Conservation (phyloP, 2,888 invertebrate species). For the Chrysomela aeneicollis region DNA sequence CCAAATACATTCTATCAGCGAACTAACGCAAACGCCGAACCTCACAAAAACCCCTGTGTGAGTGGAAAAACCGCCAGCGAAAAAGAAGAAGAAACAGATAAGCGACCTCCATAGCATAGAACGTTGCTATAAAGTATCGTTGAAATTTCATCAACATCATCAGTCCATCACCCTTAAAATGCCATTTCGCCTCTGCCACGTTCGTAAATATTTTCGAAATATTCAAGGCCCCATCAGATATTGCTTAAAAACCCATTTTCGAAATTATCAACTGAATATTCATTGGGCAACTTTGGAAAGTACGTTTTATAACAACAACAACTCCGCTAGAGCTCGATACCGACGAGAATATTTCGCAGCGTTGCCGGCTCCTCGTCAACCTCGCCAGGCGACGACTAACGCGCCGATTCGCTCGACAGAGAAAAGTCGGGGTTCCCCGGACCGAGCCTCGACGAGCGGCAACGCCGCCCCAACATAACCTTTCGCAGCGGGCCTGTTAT, state of each 20-base stretch:
- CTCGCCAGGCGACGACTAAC: not conserved
- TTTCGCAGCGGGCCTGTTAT: conserved; percentile 60
- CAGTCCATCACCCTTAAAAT: not conserved
- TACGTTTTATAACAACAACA: conserved; percentile 37
- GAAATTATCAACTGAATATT: conserved; percentile 35
- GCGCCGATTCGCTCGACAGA: not conserved
- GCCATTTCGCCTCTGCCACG: not conserved
- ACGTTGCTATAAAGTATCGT: not conserved
- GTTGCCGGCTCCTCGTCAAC: conserved; percentile 18
- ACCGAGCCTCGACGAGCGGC: not conserved
- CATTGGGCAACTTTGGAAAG: conserved; percentile 39
- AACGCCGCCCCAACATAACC: conserved; percentile 53
- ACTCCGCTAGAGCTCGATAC: conserved; percentile 36
- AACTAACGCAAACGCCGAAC: conserved; percentile 4
- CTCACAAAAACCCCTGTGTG: conserved; percentile 29
- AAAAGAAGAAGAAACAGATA: conserved; percentile 19
- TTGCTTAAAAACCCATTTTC: conserved; percentile 31
- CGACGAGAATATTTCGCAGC: conserved; percentile 35
- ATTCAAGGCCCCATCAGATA: conserved; percentile 24
- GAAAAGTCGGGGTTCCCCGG: not conserved
- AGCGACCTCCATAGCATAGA: not conserved
- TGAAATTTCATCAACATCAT: not conserved
- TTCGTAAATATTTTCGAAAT: conserved; percentile 11
- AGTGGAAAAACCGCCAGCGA: conserved; percentile 30
- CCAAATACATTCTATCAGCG: conserved; percentile 3